Conservation (phyloP, 2,113 vertebrate genomes). For the Lycocorax pyrrhopterus region DNA sequence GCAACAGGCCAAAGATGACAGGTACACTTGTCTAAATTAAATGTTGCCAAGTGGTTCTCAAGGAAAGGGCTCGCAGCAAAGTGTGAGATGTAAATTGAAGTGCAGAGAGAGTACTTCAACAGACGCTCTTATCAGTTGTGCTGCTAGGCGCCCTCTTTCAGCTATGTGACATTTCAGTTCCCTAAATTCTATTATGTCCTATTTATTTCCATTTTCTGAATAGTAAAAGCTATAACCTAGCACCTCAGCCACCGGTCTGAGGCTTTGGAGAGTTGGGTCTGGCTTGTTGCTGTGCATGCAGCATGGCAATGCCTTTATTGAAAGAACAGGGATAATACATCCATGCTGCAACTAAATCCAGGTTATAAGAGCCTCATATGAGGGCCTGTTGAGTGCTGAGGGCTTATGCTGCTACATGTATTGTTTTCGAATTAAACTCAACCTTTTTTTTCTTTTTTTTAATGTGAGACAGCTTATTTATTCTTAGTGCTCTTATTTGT, state of each 20-base stretch:
- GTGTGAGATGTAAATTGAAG: not conserved
- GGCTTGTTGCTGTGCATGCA: not conserved
- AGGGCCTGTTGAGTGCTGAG: not conserved
- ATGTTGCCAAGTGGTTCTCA: not conserved
- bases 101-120: not conserved
- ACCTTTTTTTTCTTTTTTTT: not conserved
- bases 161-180: not conserved
- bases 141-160: not conserved
- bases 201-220: conserved; percentile 29
- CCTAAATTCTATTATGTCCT: not conserved
- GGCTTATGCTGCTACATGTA: not conserved
- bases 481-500: not conserved
- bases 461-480: not conserved
- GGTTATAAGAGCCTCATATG: not conserved
- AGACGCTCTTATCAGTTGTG: not conserved
- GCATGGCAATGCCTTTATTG: not conserved
- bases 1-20: not conserved
- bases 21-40: not conserved
- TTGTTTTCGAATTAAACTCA: not conserved
- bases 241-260: not conserved
- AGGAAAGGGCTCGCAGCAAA: not conserved
- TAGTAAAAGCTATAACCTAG: not conserved
- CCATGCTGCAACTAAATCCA: not conserved
- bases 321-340: not conserved
- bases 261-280: not conserved